These are phyloP conservation scores for Neodiprion lecontei DNA, from an alignment of 1,140 invertebrate genomes.

Conservation along the genomic window DNA sequence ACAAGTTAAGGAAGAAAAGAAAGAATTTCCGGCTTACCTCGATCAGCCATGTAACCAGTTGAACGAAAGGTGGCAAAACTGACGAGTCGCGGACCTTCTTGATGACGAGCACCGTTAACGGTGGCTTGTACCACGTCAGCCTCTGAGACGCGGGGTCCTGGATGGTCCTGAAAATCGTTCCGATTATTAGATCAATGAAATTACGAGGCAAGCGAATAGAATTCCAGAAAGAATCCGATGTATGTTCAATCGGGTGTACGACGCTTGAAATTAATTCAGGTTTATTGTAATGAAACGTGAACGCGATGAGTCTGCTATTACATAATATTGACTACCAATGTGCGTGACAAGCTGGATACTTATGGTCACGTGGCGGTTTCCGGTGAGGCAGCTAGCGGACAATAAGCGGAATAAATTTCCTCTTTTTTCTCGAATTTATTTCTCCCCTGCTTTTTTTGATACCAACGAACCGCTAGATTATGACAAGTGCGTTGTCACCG, in stretches of 20 bases:
- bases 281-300: no score
- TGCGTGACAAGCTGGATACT: no score
- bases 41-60: conserved; percentile 93
- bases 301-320: no score
- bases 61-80: conserved; percentile 88
- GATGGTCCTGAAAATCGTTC: conserved; percentile 80
- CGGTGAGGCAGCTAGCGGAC: not conserved
- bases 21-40: conserved; percentile 68
- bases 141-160: conserved; percentile 96
- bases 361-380: not conserved
- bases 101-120: conserved; percentile 92
- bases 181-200: not conserved
- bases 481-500: not conserved
- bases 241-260: no score
- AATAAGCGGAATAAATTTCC: not conserved
- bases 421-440: no score
- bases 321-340: no score
- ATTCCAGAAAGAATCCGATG: conserved; percentile 9
- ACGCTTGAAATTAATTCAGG: no score
- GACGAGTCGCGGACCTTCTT: conserved; percentile 93
- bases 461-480: not conserved
- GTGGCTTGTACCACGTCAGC: conserved; percentile 95
- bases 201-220: conserved; percentile 22
- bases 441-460: not conserved
- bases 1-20: not conserved